phyloP scores from a whole-genome alignment of 2,888 invertebrate genomes.

The Xanthorhoe spadicearia region DNA sequence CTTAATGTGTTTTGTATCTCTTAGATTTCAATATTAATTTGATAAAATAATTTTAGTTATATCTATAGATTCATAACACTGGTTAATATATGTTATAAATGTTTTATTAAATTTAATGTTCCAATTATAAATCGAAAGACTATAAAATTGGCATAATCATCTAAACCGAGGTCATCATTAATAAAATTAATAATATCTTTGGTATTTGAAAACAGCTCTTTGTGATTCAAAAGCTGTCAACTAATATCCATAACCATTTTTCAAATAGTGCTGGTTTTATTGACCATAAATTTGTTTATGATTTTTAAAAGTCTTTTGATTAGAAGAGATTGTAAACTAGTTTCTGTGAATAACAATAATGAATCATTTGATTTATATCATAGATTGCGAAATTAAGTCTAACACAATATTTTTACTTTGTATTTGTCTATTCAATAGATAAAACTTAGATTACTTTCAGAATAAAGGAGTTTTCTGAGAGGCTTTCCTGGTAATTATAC shows the following conservation, averaged over 20 bases:
- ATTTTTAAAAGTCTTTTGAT: neutral
- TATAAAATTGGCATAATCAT: slow-evolving; percentile 19
- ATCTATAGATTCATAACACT: neutral
- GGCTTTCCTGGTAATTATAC: too few relatives aligned
- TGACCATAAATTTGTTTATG: slow-evolving; percentile 16
- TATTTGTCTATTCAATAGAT: too few relatives aligned
- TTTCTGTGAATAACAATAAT: too few relatives aligned
- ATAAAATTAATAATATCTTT: slow-evolving; percentile 34
- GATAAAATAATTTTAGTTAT: slow-evolving; percentile 5
- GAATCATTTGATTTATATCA: too few relatives aligned
- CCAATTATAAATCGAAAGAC: slow-evolving; percentile 14
- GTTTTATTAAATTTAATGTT: slow-evolving; percentile 16
- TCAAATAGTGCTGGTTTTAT: slow-evolving; percentile 27
- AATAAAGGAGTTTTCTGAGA: too few relatives aligned
- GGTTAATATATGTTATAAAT: slow-evolving; percentile 7
- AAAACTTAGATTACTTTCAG: too few relatives aligned
- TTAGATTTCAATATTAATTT: neutral
- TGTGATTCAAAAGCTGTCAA: slow-evolving; percentile 23
- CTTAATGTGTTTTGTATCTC: neutral
- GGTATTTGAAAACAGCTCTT: slow-evolving; percentile 16
- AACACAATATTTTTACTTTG: too few relatives aligned
- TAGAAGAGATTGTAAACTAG: neutral
- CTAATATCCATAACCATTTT: slow-evolving; percentile 25
- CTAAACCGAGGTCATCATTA: slow-evolving; percentile 27
- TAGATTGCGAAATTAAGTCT: too few relatives aligned